Evolutionary conservation across 2,113 vertebrate species (phyloP), one percentile per base, ranked within the genome.

Genomic region (Pachyramphus minor): DNA sequence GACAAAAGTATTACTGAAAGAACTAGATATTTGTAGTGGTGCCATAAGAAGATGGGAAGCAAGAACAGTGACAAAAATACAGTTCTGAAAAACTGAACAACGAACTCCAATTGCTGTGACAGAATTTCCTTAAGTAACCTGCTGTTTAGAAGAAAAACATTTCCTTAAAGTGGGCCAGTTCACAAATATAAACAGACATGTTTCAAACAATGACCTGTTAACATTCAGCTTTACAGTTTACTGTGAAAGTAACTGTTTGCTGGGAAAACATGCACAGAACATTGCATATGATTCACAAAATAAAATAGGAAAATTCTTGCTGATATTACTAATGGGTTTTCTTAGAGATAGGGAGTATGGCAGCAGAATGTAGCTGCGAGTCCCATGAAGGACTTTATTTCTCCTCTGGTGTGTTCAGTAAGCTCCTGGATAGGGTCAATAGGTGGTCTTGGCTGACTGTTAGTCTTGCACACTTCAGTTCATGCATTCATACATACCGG

Each of bases 1-100:
- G 55, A 85, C 8, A 77, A 90, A 93, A 95, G 66, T 67, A 59
- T 68, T 89, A 66, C 71, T 91, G 66, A 79, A 95, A 83, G 39
- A 95, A 63, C 22, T 37, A 59, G 59, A 49, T 86, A 67, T 72
- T 50, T 80, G n/a, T 53, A 63, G 78, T 33, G 76, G 59, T 84
- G 45, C 22, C 7, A 18, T 11, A 55, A 83, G 45, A 83, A 64
- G 60, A 69, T 9, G 23, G 14, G 62, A 88, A 87, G 25, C 12
- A 78, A 71, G 63, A 84, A 39, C 6, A 84, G 20, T 41, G 53
- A 42, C 74, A 72, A 50, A 30, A 63, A 67, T 14, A 27, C 27
- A 89, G 14, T 24, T 31, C 12, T 59, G 88, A 58, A 80, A 76
- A 90, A 67, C 33, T 30, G 28, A 69, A 27, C 37, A 31, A 27